Percentiles rank a stretch among this genome's conserved stretches.
Evolutionary conservation across 2,888 invertebrate genomes (phyloP).

Genomic region (Melanostoma mellinum): DNA sequence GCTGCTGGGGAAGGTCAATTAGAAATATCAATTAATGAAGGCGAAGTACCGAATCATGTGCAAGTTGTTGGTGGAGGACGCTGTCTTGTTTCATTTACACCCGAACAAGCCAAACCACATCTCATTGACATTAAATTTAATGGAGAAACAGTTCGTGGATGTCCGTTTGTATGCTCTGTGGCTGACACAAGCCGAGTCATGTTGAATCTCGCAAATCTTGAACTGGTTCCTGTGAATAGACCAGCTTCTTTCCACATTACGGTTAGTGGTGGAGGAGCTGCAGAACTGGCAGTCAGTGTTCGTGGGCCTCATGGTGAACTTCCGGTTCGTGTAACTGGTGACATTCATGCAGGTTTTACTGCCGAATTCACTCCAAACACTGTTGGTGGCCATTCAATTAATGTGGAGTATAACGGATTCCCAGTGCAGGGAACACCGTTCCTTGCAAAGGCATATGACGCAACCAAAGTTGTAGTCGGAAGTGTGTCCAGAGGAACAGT

Average conservation of each 20-base stretch:
- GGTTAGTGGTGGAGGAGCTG: conserved; percentile 87
- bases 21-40: conserved; percentile 99
- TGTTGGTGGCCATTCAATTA: conserved; percentile 96
- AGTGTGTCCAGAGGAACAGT: conserved; percentile 91
- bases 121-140: conserved; percentile 98
- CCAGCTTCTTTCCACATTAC: conserved; percentile 91
- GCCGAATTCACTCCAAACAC: conserved; percentile 95
- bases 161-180: conserved; percentile 94
- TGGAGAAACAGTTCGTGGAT: conserved; percentile 95
- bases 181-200: conserved; percentile 90
- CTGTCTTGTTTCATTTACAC: conserved; percentile 96
- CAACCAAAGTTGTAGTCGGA: conserved; percentile 91
- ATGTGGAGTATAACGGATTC: conserved; percentile 94
- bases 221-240: conserved; percentile 92
- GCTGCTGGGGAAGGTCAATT: conserved; percentile 99
- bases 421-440: conserved; percentile 95
- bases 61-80: conserved; percentile 97
- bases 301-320: conserved; percentile 93
- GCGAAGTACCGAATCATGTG: conserved; percentile 99
- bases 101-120: conserved; percentile 94
- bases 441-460: conserved; percentile 95
- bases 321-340: conserved; percentile 94
- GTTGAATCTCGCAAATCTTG: conserved; percentile 88
- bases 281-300: conserved; percentile 94
- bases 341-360: conserved; percentile 92